Percentiles rank a stretch among this genome's conserved stretches.
phyloP scores from a whole-genome alignment of 92 coral and sea anemone genomes.

The Epizoanthus ramosus region DNA sequence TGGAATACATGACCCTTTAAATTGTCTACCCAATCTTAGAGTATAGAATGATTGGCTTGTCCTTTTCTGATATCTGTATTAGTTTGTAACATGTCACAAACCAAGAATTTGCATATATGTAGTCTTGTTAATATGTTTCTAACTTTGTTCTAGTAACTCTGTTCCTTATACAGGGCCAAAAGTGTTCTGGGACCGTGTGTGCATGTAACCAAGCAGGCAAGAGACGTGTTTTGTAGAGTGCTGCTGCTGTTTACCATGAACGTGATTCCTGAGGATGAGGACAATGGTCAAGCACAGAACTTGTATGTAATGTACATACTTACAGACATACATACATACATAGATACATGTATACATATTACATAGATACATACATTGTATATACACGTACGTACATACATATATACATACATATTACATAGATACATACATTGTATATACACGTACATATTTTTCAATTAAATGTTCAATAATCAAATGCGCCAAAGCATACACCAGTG shows the following conservation, averaged over 20 bases:
- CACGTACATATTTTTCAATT: too few species aligned
- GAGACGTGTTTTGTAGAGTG: conserved; percentile 82
- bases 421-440: too few species aligned
- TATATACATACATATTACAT: too few species aligned
- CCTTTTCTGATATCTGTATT: too few species aligned
- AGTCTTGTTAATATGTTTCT: not conserved
- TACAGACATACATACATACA: too few species aligned
- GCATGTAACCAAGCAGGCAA: conserved; percentile 63
- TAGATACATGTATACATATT: too few species aligned
- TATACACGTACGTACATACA: too few species aligned
- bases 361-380: too few species aligned
- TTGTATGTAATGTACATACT: conserved; percentile 66
- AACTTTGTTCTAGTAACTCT: not conserved
- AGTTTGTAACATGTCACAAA: not conserved
- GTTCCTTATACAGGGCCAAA: conserved; percentile 64
- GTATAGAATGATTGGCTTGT: too few species aligned
- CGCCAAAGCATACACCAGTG: too few species aligned
- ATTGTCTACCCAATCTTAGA: not conserved
- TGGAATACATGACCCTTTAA: not conserved
- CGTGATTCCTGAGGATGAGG: conserved; percentile 90
- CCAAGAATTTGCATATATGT: not conserved
- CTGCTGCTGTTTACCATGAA: conserved; percentile 87
- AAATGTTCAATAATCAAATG: too few species aligned
- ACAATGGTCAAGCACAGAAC: conserved; percentile 82
- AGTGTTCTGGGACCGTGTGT: conserved; percentile 86